These are phyloP conservation scores for Cosmopolites sordidus DNA, from an alignment of 2,888 invertebrate genomes.

Conservation along the genomic window DNA sequence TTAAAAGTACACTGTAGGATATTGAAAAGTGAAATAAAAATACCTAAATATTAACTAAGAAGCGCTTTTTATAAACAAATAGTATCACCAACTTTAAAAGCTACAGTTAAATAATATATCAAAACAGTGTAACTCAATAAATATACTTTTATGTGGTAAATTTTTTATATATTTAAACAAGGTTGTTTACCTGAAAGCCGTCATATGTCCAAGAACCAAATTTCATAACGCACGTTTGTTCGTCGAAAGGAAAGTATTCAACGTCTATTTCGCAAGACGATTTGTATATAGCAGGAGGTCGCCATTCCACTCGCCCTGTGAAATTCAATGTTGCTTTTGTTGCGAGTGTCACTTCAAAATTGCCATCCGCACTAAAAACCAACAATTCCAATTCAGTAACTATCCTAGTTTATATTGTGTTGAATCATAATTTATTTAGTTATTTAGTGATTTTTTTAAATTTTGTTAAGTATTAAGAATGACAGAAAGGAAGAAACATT, in stretches of 20 bases:
- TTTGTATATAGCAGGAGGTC: conserved; percentile 89
- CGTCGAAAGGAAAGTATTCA: conserved; percentile 82
- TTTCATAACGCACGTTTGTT: conserved; percentile 84
- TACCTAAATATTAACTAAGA: too few relatives aligned
- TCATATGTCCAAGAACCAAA: conserved; percentile 84
- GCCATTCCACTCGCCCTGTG: conserved; percentile 82
- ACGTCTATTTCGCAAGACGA: conserved; percentile 85
- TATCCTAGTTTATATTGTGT: too few relatives aligned
- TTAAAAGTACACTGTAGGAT: too few relatives aligned
- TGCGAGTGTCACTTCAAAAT: conserved; percentile 78
- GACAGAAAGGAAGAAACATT: too few relatives aligned
- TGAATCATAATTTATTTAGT: too few relatives aligned
- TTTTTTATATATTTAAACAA: too few relatives aligned
- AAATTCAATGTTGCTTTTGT: conserved; percentile 78
- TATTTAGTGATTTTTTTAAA: too few relatives aligned
- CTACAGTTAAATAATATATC: neutral
- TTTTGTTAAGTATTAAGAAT: too few relatives aligned
- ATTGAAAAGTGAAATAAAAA: too few relatives aligned
- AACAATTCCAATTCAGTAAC: too few relatives aligned
- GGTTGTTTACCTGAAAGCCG: conserved; percentile 67
- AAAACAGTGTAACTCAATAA: neutral
- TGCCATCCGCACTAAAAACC: conserved; percentile 69
- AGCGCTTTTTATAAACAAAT: too few relatives aligned
- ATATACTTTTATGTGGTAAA: neutral
- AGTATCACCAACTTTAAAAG: too few relatives aligned